A percentile compares a stretch with the other conserved stretches of the same genome.
Evolutionary conservation across 2,888 invertebrate species (phyloP).

Genomic region (Andrena fulva): DNA sequence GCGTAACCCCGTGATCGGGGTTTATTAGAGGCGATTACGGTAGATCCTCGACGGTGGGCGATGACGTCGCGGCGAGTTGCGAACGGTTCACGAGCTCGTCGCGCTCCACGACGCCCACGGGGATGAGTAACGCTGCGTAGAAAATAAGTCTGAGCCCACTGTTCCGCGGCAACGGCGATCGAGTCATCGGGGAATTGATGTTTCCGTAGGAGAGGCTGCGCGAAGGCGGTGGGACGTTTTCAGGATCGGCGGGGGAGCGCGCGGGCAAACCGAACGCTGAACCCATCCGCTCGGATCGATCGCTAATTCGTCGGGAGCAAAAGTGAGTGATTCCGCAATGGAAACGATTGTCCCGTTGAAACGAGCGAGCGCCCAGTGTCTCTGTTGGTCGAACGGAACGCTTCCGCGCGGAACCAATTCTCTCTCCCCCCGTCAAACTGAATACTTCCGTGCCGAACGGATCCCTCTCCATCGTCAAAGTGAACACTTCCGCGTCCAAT

Average conservation of each 20-base stretch:
- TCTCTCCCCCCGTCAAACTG: conserved; percentile 31
- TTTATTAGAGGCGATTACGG: conserved; percentile 30
- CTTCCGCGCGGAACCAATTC: conserved; percentile 35
- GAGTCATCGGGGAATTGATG: conserved; percentile 26
- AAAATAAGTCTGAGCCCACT: conserved; percentile 29
- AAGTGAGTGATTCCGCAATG: not conserved
- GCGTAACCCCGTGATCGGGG: conserved; percentile 1
- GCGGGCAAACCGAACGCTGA: not conserved
- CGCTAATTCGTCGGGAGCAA: not conserved
- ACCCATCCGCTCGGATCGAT: not conserved
- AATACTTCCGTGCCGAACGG: conserved; percentile 41
- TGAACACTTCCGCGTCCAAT: conserved; percentile 54
- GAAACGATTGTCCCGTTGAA: not conserved
- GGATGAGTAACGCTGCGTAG: conserved; percentile 17
- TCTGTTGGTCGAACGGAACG: conserved; percentile 24
- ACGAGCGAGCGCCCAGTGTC: not conserved
- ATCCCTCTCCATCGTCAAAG: conserved; percentile 26
- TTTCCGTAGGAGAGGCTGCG: conserved; percentile 16
- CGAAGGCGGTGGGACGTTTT: not conserved
- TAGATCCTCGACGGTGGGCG: not conserved
- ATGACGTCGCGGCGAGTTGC: conserved; percentile 16
- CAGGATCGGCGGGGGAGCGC: not conserved
- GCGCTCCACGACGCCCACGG: conserved; percentile 16
- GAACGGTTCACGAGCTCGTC: conserved; percentile 2
- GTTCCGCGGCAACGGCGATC: not conserved